Evolutionary conservation across 2,113 vertebrate species (phyloP), one percentile per base, ranked within the genome.

Genomic region (Ardeotis arabs): DNA sequence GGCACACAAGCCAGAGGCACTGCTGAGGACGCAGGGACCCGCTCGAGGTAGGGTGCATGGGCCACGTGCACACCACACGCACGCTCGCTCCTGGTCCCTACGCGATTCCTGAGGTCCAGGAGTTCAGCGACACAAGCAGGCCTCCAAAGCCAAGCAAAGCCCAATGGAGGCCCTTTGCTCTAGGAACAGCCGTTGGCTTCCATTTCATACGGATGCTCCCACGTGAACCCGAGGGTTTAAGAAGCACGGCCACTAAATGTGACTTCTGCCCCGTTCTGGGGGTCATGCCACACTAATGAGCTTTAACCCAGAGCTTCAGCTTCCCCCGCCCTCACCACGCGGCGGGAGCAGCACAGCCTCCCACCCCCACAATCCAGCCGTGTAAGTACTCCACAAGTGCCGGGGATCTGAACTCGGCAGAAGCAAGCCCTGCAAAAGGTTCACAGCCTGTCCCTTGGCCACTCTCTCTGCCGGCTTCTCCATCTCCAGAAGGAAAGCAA

Each of bases 71-170:
- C 13, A 2, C 29, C 18, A 24, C 59, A 31, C 10, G 1, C 23
- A 21, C 1, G 1, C 41, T 55, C 4, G 0, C 27, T 21, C 59
- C 76, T 12, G 56, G 29, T 16, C 44, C 55, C 21, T 21, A 11
- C 6, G 0, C 1, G 1, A 63, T 31, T 19, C 8, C 35, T 33
- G 4, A 0, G 13, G 22, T 3, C n/a, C 64, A 35, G 66, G 44
- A 29, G 44, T 6, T 19, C 24, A 1, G 18, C 52, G 73, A 56
- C 47, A n/a, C 20, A 12, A 44, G 50, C 0, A 19, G 23, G 29
- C 37, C 35, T 49, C 55, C 67, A 15, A 62, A 83, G 47, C 9
- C 4, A 39, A 60, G 13, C 60, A 33, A 14, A 62, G 67, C 60
- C 49, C 82, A 35, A 25, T 23, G 37, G 44, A 70, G 56, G n/a